Evolutionary conservation across 2,797 vertebrate genomes (phyloP).

Genomic region (Acanthiza pusilla): DNA sequence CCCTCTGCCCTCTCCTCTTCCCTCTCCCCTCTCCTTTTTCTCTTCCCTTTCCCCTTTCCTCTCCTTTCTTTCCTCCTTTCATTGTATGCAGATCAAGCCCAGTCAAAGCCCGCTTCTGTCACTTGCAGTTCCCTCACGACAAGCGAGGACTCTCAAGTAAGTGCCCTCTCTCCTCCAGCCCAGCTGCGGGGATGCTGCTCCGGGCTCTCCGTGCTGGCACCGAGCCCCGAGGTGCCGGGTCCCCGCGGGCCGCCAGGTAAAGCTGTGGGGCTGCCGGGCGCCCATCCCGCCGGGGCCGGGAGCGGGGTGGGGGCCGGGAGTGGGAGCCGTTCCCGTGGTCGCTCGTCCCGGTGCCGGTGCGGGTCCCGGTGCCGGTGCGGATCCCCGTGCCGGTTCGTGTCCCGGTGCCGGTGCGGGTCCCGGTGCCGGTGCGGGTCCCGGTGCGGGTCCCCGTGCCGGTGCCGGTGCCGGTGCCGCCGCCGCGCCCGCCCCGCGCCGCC

Average conservation of each 20-base stretch:
- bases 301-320: neutral
- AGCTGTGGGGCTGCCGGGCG: neutral
- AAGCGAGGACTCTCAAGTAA: neutral
- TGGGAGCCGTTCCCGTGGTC: neutral
- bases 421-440: neutral
- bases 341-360: neutral
- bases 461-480: no score
- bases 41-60: neutral
- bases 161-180: accelerated
- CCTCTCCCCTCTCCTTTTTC: neutral
- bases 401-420: neutral
- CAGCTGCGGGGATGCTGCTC: neutral
- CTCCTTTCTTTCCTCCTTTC: neutral
- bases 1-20: neutral
- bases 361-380: no score
- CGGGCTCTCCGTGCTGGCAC: neutral
- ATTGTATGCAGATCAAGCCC: neutral
- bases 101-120: neutral
- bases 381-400: neutral
- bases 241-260: neutral
- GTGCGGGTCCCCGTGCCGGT: neutral
- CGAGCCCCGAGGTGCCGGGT: neutral
- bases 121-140: neutral
- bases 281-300: no score
- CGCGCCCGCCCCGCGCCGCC: neutral